Evolutionary conservation across 2,888 invertebrate species (phyloP).

Genomic region (Dynastes maya): DNA sequence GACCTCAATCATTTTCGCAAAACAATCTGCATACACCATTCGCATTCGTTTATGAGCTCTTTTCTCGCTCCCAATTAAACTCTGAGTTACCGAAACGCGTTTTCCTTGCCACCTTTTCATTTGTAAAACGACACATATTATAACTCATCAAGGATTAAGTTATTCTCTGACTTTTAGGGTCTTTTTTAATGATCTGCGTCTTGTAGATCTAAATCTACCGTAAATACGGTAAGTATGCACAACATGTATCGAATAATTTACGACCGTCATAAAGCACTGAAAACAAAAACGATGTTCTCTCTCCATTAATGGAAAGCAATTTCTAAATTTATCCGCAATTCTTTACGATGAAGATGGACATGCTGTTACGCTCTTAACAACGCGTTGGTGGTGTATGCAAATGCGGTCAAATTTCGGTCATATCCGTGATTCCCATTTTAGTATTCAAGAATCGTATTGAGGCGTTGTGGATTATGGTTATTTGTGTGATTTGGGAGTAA

Average conservation of each 20-base stretch:
- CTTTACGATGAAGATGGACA: neutral
- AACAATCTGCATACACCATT: too few species aligned
- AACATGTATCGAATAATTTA: slow-evolving; percentile 37
- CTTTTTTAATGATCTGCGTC: neutral
- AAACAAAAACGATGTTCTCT: slow-evolving; percentile 4
- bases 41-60: too few species aligned
- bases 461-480: too few species aligned
- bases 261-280: slow-evolving; percentile 20
- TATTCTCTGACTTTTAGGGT: slow-evolving; percentile 3
- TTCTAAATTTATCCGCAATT: slow-evolving; percentile 34
- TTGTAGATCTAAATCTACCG: neutral
- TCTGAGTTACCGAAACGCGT: neutral
- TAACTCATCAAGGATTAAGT: neutral
- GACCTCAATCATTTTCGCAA: too few species aligned
- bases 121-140: neutral
- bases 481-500: neutral
- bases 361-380: slow-evolving; percentile 18
- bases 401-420: slow-evolving; percentile 18
- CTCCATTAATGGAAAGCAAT: slow-evolving; percentile 34
- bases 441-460: neutral
- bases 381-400: slow-evolving; percentile 14
- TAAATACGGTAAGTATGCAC: slow-evolving; percentile 15
- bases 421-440: slow-evolving; percentile 6
- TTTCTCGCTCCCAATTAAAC: too few species aligned
- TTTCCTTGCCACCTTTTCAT: neutral